phyloP scores from a whole-genome alignment of 2,797 vertebrate genomes.

The Protonibea diacanthus region DNA sequence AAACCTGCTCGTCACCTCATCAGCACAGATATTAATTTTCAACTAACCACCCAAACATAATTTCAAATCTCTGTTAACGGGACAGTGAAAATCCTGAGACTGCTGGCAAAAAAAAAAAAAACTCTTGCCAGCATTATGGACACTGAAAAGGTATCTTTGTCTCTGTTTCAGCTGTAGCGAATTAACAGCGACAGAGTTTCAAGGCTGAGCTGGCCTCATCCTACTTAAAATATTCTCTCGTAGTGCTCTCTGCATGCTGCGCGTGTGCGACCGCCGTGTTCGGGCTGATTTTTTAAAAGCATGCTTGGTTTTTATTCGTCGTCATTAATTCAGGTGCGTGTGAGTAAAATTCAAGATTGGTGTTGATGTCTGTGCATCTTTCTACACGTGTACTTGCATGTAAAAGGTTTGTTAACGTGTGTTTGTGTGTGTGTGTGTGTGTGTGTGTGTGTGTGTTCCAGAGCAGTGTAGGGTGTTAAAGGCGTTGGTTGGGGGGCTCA shows the following conservation, averaged over 20 bases:
- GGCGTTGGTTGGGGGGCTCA: slow-evolving; percentile 71
- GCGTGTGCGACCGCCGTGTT: background rate
- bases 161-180: slow-evolving; percentile 68
- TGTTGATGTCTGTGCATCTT: slow-evolving; percentile 4
- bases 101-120: slow-evolving; percentile 35
- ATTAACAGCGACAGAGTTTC: slow-evolving; percentile 63
- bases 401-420: slow-evolving; percentile 58
- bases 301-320: background rate
- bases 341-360: background rate
- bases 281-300: slow-evolving; percentile 9
- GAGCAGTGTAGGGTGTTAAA: slow-evolving; percentile 69
- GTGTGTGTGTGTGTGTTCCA: slow-evolving; percentile 59
- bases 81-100: slow-evolving; percentile 15
- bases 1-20: slow-evolving; percentile 2
- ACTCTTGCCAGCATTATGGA: slow-evolving; percentile 13
- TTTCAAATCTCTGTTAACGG: slow-evolving; percentile 1
- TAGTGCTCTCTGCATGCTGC: background rate
- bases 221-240: slow-evolving; percentile 38
- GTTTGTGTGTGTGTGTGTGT: slow-evolving; percentile 24
- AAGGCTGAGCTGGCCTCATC: slow-evolving; percentile 58
- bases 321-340: background rate
- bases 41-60: slow-evolving; percentile 3
- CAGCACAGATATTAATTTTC: slow-evolving; percentile 14
- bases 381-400: background rate
- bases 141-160: slow-evolving; percentile 55